Evolutionary conservation across 2,113 vertebrate species (phyloP), one percentile per base, ranked within the genome.

Genomic region (Hippopotamus amphibius): DNA sequence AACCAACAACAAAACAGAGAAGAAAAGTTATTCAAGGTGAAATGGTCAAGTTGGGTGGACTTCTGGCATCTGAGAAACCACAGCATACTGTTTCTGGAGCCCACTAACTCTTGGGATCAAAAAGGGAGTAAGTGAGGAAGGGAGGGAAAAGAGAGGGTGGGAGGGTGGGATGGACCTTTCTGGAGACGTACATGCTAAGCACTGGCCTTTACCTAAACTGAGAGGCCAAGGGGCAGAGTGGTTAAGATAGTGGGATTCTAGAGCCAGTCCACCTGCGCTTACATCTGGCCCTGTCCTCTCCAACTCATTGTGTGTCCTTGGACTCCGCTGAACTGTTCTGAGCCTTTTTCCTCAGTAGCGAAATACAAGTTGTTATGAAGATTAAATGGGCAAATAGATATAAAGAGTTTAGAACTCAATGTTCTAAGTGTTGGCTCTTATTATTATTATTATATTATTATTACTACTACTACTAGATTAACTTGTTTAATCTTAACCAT

Each of bases 51-150:
- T 0, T 33, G 53, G 10, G 21, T 8, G 10, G 14, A 28, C 11
- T 57, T 80, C 22, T 0, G 0, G n/a, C 7, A 2, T 37, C 80
- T 57, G 76, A 55, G 80, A 74, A 46, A 87, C 4, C 7, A 28
- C 0, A 22, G 83, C 0, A 1, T 5, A 1, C 6, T 21, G n/a
- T 30, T 79, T 90, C 46, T 48, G 26, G 76, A 55, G 24, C 1
- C 37, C 2, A 11, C 1, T 16, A 24, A 5, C 16, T 30, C 48
- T 19, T 33, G n/a, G 14, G 24, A 53, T 16, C 6, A n/a, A 4
- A 26, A 48, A 21, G 28, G 0, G 3, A 28, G 6, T 9, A 30
- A 43, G 24, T 0, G 8, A 43, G 33, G 50, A 55, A 21, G 11
- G 37, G 0, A 19, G 41, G 69, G 17, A 14, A 43, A 19, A 37